A percentile compares a stretch with the other conserved stretches of the same genome.
Conservation (phyloP, 2,797 vertebrate species). For the Mormyrus hasselquistii region DNA sequence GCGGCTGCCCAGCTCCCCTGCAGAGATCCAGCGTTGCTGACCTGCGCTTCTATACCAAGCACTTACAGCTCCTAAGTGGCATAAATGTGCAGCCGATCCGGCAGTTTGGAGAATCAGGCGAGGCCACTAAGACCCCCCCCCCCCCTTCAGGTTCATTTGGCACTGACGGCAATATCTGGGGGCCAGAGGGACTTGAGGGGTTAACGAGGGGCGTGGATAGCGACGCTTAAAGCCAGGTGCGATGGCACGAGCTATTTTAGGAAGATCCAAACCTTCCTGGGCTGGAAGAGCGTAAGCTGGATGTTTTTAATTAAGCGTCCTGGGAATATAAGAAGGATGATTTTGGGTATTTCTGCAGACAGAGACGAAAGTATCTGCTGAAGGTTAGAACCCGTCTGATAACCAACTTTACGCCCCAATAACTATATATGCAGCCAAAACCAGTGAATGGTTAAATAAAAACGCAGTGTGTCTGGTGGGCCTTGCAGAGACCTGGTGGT, state of each 20-base stretch:
- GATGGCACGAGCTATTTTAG: slow-evolving; percentile 59
- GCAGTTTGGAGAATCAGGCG: not conserved
- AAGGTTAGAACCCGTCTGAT: slow-evolving; percentile 8
- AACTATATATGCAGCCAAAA: not conserved
- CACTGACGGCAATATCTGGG: not conserved
- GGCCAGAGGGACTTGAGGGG: slow-evolving; percentile 3
- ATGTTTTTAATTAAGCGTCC: slow-evolving; percentile 44
- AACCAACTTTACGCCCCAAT: slow-evolving; percentile 15
- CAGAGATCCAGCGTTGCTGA: not conserved
- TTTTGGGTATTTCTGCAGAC: slow-evolving; percentile 47
- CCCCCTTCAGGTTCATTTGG: not conserved
- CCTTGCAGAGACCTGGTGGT: not conserved
- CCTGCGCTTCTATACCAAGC: not conserved
- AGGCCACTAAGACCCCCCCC: not conserved
- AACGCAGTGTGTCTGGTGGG: not conserved
- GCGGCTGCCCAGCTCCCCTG: not conserved
- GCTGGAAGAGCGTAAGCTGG: slow-evolving; percentile 31
- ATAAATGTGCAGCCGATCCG: not conserved
- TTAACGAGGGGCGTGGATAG: slow-evolving; percentile 35
- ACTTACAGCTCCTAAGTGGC: not conserved
- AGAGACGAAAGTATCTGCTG: slow-evolving; percentile 44
- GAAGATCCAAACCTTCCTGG: slow-evolving; percentile 48
- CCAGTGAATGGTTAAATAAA: not conserved
- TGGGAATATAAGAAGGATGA: slow-evolving; percentile 55
- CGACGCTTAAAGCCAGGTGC: slow-evolving; percentile 38